These are phyloP conservation scores for Hydropsyche betteni DNA, from an alignment of 2,888 invertebrate genomes.

Conservation along the genomic window DNA sequence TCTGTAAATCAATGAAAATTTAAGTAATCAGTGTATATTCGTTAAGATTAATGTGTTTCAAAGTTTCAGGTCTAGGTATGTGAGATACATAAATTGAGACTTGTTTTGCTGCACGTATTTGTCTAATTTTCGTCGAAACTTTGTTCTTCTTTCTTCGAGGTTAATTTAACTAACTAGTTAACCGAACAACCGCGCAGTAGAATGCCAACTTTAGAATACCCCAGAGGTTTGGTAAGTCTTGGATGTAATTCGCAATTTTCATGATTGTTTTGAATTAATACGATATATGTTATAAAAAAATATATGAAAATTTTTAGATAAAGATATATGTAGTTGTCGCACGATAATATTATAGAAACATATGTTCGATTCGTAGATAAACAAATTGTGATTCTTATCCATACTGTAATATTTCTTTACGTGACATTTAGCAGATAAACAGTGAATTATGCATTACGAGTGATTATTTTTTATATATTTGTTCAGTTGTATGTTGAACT, in stretches of 20 bases:
- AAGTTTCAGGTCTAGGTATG: neutral
- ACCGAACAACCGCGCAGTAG: constrained; percentile 9
- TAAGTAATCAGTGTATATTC: too few species aligned
- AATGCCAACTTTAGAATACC: constrained; percentile 14
- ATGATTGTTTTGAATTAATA: constrained; percentile 4
- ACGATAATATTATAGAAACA: too few species aligned
- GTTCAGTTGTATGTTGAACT: neutral
- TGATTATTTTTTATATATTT: neutral
- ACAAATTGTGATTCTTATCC: too few species aligned
- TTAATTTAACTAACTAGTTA: constrained; percentile 26
- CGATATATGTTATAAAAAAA: too few species aligned
- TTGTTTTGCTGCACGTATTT: constrained; percentile 26
- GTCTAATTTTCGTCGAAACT: constrained; percentile 21
- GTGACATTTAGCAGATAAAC: too few species aligned
- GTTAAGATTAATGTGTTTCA: too few species aligned
- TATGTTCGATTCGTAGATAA: too few species aligned
- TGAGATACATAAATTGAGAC: constrained; percentile 1
- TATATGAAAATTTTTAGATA: too few species aligned
- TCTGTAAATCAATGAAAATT: too few species aligned
- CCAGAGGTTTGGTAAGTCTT: neutral
- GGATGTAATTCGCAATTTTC: constrained; percentile 1
- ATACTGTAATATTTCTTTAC: too few species aligned
- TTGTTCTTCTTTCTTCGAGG: constrained; percentile 23
- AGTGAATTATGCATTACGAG: too few species aligned
- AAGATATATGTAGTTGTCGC: too few species aligned